Evolutionary conservation across 2,797 vertebrate species (phyloP), one percentile per base, ranked within the genome.

Genomic region (Rhincodon typus): DNA sequence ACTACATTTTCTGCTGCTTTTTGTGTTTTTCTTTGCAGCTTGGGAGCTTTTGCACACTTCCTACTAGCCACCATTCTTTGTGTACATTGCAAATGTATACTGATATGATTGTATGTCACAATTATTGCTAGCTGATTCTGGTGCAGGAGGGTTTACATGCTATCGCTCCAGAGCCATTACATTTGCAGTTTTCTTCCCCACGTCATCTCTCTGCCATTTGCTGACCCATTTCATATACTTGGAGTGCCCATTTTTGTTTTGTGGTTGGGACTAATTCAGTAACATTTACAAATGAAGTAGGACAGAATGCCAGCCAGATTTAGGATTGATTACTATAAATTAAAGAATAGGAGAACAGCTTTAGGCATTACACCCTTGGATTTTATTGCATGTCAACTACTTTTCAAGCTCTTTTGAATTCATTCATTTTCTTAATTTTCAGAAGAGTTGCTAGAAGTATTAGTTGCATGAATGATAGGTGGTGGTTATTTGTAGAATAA

Each of bases 21-120:
- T 96, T 62, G 27, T 62, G 50, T 62, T 70, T 93, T 46, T 74
- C 74, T 79, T 17, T 96, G 50, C 67, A 95, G 77, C 74, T 93
- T 94, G 94, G 84, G 25, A 95, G 94, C 46, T 53, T 69, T 93
- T 93, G 66, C 90, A 93, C 90, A 69, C 94, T 74, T 69, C 62
- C 67, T 77, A 34, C 19, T 94, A 42, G 67, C 93, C 50, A 46
- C 70, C 70, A 53, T 95, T 77, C 12, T 93, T 77, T 57, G 69
- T 94, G 46, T 94, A 94, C 70, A n/a, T 95, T 77, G 77, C 94
- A 50, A 34, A 19, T 95, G 70, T 95, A 77, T 50, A 34, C 50
- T 77, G 69, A 50, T 95, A 27, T 77, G 74, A 77, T 91, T 91
- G 88, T 91, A 66, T 94, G 94, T 74, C 70, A 77, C 50, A 77